A percentile compares a stretch with the other conserved stretches of the same genome.
Evolutionary conservation across 2,888 invertebrate genomes (phyloP).

Genomic region (Nebria brevicollis): DNA sequence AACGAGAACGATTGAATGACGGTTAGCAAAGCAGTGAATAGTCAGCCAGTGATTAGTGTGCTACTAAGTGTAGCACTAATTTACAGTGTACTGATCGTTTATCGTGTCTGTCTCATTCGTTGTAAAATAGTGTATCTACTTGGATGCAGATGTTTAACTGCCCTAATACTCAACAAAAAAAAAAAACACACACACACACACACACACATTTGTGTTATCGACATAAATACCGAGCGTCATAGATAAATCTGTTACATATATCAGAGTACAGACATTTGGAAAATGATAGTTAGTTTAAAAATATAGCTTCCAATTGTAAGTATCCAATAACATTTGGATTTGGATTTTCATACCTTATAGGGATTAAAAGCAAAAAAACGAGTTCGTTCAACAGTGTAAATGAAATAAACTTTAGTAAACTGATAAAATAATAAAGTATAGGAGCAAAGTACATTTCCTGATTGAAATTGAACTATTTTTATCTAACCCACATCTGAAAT

Average conservation of each 20-base stretch:
- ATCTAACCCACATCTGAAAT: too few relatives aligned
- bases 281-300: too few relatives aligned
- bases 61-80: conserved; percentile 45
- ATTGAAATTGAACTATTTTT: too few relatives aligned
- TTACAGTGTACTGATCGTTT: conserved; percentile 40
- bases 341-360: too few relatives aligned
- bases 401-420: too few relatives aligned
- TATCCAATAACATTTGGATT: too few relatives aligned
- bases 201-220: conserved; percentile 18
- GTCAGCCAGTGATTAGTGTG: conserved; percentile 38
- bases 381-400: too few relatives aligned
- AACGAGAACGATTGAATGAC: conserved; percentile 26
- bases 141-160: conserved; percentile 42
- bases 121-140: conserved; percentile 40
- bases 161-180: conserved; percentile 21
- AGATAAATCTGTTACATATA: not conserved
- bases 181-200: conserved; percentile 19
- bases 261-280: too few relatives aligned
- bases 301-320: too few relatives aligned
- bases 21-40: conserved; percentile 35
- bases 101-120: conserved; percentile 34
- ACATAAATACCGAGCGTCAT: conserved; percentile 35
- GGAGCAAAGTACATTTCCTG: too few relatives aligned
- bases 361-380: too few relatives aligned
- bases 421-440: too few relatives aligned